Percentiles rank a stretch among this genome's conserved stretches.
Conservation (phyloP, 1,140 invertebrate genomes). For the Papilio polyxenes region DNA sequence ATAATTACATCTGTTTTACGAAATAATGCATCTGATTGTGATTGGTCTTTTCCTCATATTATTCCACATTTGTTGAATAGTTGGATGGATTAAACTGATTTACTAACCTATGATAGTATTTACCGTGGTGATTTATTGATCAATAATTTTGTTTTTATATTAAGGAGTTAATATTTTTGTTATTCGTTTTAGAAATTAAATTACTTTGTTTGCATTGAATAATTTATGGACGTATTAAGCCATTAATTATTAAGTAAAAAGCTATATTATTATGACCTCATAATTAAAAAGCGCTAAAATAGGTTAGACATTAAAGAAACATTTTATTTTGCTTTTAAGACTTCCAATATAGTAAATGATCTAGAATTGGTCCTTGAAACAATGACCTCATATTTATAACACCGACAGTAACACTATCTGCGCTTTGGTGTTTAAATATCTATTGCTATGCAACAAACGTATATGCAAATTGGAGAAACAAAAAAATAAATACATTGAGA, state of each 20-base stretch:
- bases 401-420: not conserved
- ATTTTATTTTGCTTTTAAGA: not conserved
- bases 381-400: not conserved
- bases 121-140: not conserved
- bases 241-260: too few species aligned
- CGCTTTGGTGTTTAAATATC: not conserved
- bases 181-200: not conserved
- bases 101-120: not conserved
- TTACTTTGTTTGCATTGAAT: not conserved
- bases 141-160: not conserved
- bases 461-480: constrained; percentile 11
- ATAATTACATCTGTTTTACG: constrained; percentile 11
- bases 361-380: constrained; percentile 15
- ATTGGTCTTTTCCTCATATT: constrained; percentile 16
- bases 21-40: constrained; percentile 17
- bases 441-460: constrained; percentile 21
- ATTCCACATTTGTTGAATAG: not conserved
- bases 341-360: not conserved
- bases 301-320: too few species aligned
- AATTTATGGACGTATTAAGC: too few species aligned
- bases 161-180: not conserved
- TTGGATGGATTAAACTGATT: not conserved
- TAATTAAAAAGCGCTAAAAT: too few species aligned
- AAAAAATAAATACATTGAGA: constrained; percentile 1
- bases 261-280: too few species aligned